A percentile compares a stretch with the other conserved stretches of the same genome.
Evolutionary conservation across 2,113 vertebrate species (phyloP).

Genomic region (Macrotis lagotis): DNA sequence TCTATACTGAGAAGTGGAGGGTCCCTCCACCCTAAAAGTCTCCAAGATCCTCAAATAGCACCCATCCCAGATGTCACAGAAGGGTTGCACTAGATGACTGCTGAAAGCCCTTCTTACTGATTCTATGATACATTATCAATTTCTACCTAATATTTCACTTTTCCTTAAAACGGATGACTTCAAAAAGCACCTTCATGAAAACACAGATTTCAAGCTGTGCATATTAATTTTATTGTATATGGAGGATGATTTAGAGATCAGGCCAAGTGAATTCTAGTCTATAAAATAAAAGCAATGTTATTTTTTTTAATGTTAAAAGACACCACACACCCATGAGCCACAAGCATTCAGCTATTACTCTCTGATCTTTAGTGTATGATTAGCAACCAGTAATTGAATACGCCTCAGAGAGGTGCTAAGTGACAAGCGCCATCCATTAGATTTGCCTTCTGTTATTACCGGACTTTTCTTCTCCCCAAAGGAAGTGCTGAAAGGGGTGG

Average conservation of each 20-base stretch:
- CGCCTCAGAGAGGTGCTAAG: constrained; percentile 85
- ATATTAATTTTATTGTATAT: constrained; percentile 47
- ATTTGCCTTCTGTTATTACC: constrained; percentile 80
- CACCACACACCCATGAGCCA: constrained; percentile 78
- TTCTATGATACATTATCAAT: not conserved
- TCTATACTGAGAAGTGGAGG: not conserved
- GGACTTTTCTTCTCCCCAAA: constrained; percentile 85
- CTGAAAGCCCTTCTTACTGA: not conserved
- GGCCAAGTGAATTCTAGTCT: constrained; percentile 42
- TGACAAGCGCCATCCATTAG: constrained; percentile 84
- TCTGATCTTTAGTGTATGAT: constrained; percentile 86
- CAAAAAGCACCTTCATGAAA: constrained; percentile 58
- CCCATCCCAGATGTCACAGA: not conserved
- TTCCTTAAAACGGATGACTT: constrained; percentile 19
- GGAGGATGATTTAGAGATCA: constrained; percentile 27
- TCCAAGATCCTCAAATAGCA: not conserved
- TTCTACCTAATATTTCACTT: not conserved
- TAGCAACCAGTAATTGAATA: constrained; percentile 84
- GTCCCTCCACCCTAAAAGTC: not conserved
- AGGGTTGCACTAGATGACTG: not conserved
- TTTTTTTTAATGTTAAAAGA: constrained; percentile 69
- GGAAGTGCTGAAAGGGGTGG: constrained; percentile 82
- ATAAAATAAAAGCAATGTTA: constrained; percentile 79
- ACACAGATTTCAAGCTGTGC: constrained; percentile 25
- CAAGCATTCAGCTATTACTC: constrained; percentile 65